phyloP scores from a whole-genome alignment of 1,140 invertebrate species.

The Littorina saxatilis region DNA sequence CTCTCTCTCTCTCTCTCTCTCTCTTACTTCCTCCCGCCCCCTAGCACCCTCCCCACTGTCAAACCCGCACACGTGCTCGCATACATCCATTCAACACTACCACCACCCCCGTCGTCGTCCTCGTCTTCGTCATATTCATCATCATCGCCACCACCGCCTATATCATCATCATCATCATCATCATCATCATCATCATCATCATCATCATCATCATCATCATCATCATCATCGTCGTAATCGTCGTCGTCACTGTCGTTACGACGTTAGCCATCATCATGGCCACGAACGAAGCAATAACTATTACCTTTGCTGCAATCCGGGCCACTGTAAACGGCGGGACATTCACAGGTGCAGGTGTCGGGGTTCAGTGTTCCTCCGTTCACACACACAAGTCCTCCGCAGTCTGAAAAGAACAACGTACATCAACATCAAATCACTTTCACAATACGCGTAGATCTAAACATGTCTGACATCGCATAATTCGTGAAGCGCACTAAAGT shows the following conservation, averaged over 20 bases:
- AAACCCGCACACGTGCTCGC: too few species aligned
- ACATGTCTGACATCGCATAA: too few species aligned
- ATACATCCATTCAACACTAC: not conserved
- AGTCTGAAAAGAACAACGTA: conserved; percentile 29
- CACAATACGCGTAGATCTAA: too few species aligned
- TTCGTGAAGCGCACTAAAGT: too few species aligned
- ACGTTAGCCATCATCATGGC: too few species aligned
- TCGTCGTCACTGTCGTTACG: not conserved
- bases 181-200: not conserved
- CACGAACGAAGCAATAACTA: too few species aligned
- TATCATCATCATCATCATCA: not conserved
- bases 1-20: too few species aligned
- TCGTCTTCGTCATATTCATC: not conserved
- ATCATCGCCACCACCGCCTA: not conserved
- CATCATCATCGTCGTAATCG: not conserved
- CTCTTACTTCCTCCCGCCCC: not conserved
- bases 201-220: not conserved
- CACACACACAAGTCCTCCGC: conserved; percentile 53
- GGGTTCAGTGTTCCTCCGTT: conserved; percentile 56
- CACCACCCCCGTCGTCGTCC: not conserved
- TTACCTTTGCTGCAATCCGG: conserved; percentile 6
- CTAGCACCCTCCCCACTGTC: not conserved
- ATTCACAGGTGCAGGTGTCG: conserved; percentile 55
- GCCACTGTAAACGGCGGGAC: conserved; percentile 34
- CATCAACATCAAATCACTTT: too few species aligned